These are phyloP conservation scores for Ethmia dodecea DNA, from an alignment of 2,888 invertebrate genomes.

Conservation along the genomic window DNA sequence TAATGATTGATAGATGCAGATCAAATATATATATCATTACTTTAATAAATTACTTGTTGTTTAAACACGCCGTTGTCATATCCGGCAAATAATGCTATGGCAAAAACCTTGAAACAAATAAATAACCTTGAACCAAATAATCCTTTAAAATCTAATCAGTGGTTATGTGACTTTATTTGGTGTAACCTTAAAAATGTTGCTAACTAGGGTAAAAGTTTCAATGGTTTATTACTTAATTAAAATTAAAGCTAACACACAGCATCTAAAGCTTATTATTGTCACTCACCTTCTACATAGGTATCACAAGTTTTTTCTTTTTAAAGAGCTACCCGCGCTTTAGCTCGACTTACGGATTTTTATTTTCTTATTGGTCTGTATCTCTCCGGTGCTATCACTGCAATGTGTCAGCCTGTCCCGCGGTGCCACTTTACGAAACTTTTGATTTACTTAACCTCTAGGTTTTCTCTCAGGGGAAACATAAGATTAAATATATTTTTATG, in stretches of 20 bases:
- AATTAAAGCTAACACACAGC: too few relatives aligned
- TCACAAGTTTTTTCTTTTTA: constrained; percentile 37
- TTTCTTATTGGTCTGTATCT: constrained; percentile 29
- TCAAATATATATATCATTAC: constrained; percentile 30
- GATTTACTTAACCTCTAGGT: constrained; percentile 37
- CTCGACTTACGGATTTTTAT: constrained; percentile 7
- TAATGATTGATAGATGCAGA: constrained; percentile 11
- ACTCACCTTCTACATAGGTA: constrained; percentile 47
- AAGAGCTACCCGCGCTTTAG: constrained; percentile 37
- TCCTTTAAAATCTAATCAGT: too few relatives aligned
- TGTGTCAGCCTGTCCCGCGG: constrained; percentile 48
- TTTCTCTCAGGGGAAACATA: not conserved
- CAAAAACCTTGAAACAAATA: too few relatives aligned
- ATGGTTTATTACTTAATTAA: too few relatives aligned
- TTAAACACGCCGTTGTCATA: constrained; percentile 26
- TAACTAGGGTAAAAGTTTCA: too few relatives aligned
- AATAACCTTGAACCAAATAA: too few relatives aligned
- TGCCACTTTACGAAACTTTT: constrained; percentile 52
- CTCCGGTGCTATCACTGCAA: constrained; percentile 40
- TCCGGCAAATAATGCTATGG: constrained; percentile 25
- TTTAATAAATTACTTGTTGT: constrained; percentile 33
- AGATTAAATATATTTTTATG: too few relatives aligned
- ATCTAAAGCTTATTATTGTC: too few relatives aligned
- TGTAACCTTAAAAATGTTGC: too few relatives aligned
- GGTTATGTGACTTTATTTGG: too few relatives aligned